Conservation (phyloP, 2,113 vertebrate genomes). For the Taxidea taxus region DNA sequence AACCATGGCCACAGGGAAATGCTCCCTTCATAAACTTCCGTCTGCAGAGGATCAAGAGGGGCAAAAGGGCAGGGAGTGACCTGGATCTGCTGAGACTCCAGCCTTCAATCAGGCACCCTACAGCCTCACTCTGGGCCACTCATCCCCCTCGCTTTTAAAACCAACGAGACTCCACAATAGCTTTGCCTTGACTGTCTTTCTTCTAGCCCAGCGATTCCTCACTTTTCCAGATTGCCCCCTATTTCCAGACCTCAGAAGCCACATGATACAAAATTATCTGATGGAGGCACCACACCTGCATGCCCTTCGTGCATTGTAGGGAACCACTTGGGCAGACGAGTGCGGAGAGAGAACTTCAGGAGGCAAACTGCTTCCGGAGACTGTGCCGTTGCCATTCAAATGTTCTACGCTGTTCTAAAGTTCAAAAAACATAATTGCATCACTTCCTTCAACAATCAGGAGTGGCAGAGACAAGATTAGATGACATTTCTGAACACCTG, state of each 20-base stretch:
- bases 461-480: neutral
- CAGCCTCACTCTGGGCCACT: no score
- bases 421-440: neutral
- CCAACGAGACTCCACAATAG: neutral
- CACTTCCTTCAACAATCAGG: neutral
- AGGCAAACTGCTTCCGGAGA: neutral
- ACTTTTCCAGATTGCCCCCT: neutral
- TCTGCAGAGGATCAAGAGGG: neutral
- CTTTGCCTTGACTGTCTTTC: neutral
- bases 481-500: neutral
- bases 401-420: neutral
- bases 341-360: neutral
- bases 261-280: neutral
- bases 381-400: neutral
- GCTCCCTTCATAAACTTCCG: neutral
- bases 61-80: neutral
- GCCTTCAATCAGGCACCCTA: neutral
- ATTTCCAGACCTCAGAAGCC: slow-evolving; percentile 4
- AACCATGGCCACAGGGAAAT: neutral
- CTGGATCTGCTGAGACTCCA: neutral
- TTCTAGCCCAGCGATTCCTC: neutral
- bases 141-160: neutral
- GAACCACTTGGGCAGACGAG: neutral
- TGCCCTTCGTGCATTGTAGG: neutral
- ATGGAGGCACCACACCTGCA: neutral